Conservation (phyloP, 2,797 vertebrate species). For the Orientallactaga sibirica region DNA sequence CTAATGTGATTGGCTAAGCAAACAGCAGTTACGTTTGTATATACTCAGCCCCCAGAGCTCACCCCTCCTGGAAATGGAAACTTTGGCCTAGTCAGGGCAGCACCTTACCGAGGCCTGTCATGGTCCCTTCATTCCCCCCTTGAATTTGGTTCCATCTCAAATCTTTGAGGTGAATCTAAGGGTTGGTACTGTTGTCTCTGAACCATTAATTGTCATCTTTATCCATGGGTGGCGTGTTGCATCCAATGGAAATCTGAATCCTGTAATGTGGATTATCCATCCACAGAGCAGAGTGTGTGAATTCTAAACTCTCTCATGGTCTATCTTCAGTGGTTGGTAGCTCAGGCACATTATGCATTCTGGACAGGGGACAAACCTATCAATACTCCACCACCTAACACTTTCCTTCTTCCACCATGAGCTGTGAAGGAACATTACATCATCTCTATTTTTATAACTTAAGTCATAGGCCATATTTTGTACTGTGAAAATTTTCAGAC, state of each 20-base stretch:
- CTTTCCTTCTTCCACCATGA: slow-evolving; percentile 70
- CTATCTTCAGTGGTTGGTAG: neutral
- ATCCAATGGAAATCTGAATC: slow-evolving; percentile 3
- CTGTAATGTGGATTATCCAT: neutral
- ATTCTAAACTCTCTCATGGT: neutral
- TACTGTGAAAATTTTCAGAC: slow-evolving; percentile 35
- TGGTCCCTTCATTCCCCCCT: too few species aligned
- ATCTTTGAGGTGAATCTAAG: too few species aligned
- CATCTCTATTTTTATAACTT: slow-evolving; percentile 77
- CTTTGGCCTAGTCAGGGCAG: too few species aligned
- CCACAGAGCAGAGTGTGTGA: slow-evolving; percentile 30
- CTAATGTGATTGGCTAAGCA: too few species aligned
- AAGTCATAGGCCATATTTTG: slow-evolving; percentile 69
- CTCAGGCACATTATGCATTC: slow-evolving; percentile 66
- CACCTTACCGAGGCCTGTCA: too few species aligned
- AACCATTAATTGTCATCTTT: neutral
- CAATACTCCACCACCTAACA: slow-evolving; percentile 76
- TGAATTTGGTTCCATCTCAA: too few species aligned
- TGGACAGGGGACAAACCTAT: slow-evolving; percentile 55
- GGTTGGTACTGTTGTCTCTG: too few species aligned
- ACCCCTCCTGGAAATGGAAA: too few species aligned
- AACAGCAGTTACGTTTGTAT: too few species aligned
- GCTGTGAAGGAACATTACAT: slow-evolving; percentile 72
- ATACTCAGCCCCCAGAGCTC: too few species aligned
- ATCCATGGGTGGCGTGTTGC: neutral